Evolutionary conservation across 2,888 invertebrate species (phyloP), one percentile per base, ranked within the genome.

Genomic region (Carabus problematicus): DNA sequence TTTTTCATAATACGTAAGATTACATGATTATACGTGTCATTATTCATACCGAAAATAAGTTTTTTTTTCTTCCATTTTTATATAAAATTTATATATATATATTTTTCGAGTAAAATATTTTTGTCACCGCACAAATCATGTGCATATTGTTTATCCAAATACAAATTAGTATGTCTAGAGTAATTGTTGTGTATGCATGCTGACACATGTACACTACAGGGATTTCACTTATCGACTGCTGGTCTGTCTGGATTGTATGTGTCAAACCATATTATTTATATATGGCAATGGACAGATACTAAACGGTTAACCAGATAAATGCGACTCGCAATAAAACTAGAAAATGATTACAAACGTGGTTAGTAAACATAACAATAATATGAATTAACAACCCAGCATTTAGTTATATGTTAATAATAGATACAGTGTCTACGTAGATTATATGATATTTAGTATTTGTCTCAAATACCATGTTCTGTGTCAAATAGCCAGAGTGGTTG

Each of bases 391-490:
- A 69, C 56, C 69, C 69, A 60, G 54, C 11, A 54, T 45, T n/a
- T 12, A 45, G 11, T n/a, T 45, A 29, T 11, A 56, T 56, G 29
- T 56, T 56, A 56, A 56, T 56, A 39, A 29, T 39, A 56, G 29
- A 19, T 52, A 19, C 52, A 52, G 7, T n/a, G 12, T 52, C 52
- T 52, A 16, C 19, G 19, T 16, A 52, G 9, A 52, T 16, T 52
- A 52, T 9, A 12, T 52, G 19, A 18, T 14, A 52, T 52, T 14
- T 52, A 60, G 60, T 69, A 69, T 62, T 69, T 69, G 69, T 69
- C 69, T 12, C 55, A 69, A 62, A 69, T 69, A 69, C 62, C 69
- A 62, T 69, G 69, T 69, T 19, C 52, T 67, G 67, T 67, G 67
- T 67, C 60, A 68, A 68, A 60, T 16, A 61, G 60, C 42, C 60